phyloP scores from a whole-genome alignment of 1,140 invertebrate genomes.

The Bombyx mandarina region DNA sequence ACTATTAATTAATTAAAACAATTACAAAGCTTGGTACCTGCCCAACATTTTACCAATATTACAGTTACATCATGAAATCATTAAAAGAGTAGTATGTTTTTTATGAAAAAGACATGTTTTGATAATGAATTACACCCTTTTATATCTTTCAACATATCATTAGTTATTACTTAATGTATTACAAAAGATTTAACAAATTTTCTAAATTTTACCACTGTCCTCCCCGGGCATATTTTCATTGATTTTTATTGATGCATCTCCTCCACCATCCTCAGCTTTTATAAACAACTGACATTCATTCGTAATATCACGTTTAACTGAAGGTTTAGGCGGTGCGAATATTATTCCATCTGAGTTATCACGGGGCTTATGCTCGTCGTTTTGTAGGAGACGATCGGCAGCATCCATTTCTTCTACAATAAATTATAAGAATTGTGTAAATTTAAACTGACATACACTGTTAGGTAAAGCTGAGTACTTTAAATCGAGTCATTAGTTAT shows the following conservation, averaged over 20 bases:
- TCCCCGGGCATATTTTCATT: conserved; percentile 18
- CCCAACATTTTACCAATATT: too few relatives aligned
- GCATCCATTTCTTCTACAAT: conserved; percentile 21
- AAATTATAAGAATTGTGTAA: background rate
- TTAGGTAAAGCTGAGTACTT: too few relatives aligned
- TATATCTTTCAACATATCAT: too few relatives aligned
- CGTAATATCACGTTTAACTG: conserved; percentile 44
- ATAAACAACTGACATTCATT: conserved; percentile 62
- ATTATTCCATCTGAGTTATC: conserved; percentile 36
- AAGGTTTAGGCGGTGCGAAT: conserved; percentile 26
- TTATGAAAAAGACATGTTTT: too few relatives aligned
- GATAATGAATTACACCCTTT: too few relatives aligned
- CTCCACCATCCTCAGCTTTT: conserved; percentile 54
- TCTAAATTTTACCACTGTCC: conserved; percentile 18
- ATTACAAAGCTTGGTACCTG: too few relatives aligned
- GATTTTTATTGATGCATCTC: conserved; percentile 37
- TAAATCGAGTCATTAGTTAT: too few relatives aligned
- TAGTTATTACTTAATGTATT: background rate
- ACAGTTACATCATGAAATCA: too few relatives aligned
- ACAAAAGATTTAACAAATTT: background rate
- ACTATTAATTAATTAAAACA: too few relatives aligned
- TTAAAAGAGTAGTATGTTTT: too few relatives aligned
- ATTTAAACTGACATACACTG: too few relatives aligned
- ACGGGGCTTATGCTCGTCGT: conserved; percentile 17
- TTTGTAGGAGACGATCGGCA: conserved; percentile 19